Percentiles rank a stretch among this genome's conserved stretches.
phyloP scores from a whole-genome alignment of 2,888 invertebrate species.

The Cepaea hortensis region DNA sequence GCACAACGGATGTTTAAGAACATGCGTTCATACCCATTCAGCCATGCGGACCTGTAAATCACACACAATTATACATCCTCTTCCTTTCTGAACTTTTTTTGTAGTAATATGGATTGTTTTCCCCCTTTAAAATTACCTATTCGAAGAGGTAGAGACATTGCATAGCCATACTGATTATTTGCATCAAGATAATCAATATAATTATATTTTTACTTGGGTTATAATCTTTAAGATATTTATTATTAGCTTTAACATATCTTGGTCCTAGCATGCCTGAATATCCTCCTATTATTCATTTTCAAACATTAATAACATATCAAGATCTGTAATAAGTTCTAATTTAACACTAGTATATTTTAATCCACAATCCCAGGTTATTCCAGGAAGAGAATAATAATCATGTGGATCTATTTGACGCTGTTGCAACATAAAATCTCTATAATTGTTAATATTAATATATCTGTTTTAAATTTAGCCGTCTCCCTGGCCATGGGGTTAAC shows the following conservation, averaged over 20 bases:
- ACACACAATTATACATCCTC: conserved; percentile 33
- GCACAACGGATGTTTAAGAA: no score
- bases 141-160: conserved; percentile 27
- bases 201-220: not conserved
- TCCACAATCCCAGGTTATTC: conserved; percentile 19
- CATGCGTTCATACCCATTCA: no score
- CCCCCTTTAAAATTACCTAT: conserved; percentile 3
- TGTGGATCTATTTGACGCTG: conserved; percentile 20
- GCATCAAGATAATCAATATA: conserved; percentile 21
- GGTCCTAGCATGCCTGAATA: not conserved
- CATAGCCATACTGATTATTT: conserved; percentile 29
- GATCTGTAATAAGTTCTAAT: conserved; percentile 18
- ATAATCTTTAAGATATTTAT: not conserved
- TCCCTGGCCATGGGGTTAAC: no score
- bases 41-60: no score
- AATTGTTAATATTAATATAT: not conserved
- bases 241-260: conserved; percentile 24
- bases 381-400: not conserved
- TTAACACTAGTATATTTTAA: conserved; percentile 10
- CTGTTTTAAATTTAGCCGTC: not conserved
- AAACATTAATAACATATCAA: conserved; percentile 19
- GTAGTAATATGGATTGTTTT: conserved; percentile 21
- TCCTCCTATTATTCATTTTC: conserved; percentile 16
- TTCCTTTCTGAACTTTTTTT: conserved; percentile 34
- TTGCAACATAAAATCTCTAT: conserved; percentile 16